Conservation (phyloP, 2,888 invertebrate genomes). For the Ashinkailepas kermadecensis region DNA sequence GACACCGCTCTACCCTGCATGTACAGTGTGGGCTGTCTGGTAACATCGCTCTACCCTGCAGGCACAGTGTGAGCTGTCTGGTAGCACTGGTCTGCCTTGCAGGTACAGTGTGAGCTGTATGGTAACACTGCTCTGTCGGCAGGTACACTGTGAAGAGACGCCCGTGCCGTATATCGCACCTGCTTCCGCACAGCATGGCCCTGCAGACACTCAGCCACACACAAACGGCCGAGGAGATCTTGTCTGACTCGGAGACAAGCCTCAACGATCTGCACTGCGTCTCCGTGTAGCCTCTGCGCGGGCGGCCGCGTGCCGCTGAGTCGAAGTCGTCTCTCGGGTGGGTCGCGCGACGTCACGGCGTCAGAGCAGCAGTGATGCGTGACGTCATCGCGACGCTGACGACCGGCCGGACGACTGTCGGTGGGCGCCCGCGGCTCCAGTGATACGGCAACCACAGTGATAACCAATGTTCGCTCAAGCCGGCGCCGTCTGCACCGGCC, state of each 20-base stretch:
- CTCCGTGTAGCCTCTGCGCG: not conserved
- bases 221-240: slow-evolving; percentile 5
- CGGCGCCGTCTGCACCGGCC: not conserved
- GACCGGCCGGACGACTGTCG: not conserved
- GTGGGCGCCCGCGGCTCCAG: not conserved
- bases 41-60: no score
- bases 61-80: not conserved
- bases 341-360: not conserved
- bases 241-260: not conserved
- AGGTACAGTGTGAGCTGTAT: not conserved
- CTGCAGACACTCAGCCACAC: slow-evolving; percentile 10
- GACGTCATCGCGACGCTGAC: not conserved
- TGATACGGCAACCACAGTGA: slow-evolving; percentile 11
- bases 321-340: not conserved
- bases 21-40: not conserved
- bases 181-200: slow-evolving; percentile 42
- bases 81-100: not conserved
- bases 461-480: not conserved
- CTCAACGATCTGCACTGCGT: not conserved
- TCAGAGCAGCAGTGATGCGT: not conserved
- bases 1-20: not conserved
- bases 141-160: slow-evolving; percentile 49
- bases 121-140: slow-evolving; percentile 27
- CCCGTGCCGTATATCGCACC: slow-evolving; percentile 49
- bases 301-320: not conserved